These are phyloP conservation scores for Lagodon rhomboides DNA, from an alignment of 2,797 vertebrate species.

Conservation along the genomic window DNA sequence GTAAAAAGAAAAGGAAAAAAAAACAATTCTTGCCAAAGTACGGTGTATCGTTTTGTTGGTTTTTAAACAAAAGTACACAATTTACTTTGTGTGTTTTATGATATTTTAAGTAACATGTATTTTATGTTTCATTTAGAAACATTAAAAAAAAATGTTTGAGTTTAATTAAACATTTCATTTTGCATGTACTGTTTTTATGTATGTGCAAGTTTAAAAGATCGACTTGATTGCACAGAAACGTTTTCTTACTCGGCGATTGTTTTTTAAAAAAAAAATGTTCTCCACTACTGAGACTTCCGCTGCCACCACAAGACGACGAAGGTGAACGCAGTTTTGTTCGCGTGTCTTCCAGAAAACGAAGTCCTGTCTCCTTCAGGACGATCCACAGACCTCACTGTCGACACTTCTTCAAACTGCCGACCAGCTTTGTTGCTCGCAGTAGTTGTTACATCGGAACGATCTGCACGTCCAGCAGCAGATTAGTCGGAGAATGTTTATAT, in stretches of 20 bases:
- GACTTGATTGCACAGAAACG: constrained; percentile 7
- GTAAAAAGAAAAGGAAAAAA: background rate
- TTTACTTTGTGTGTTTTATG: constrained; percentile 34
- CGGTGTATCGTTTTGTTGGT: constrained; percentile 27
- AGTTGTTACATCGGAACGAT: background rate
- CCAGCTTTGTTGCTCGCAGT: constrained; percentile 7
- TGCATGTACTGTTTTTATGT: constrained; percentile 47
- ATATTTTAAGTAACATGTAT: constrained; percentile 24
- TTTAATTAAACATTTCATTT: constrained; percentile 76
- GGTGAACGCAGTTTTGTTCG: constrained; percentile 4
- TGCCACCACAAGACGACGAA: constrained; percentile 10
- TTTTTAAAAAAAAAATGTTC: too few relatives aligned
- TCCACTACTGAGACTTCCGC: constrained; percentile 16
- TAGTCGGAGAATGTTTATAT: constrained; percentile 4
- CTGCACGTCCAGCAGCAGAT: constrained; percentile 16
- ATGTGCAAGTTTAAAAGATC: constrained; percentile 28
- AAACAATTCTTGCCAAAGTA: constrained; percentile 48
- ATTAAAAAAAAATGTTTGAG: constrained; percentile 68
- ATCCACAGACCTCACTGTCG: constrained; percentile 29
- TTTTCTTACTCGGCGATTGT: constrained; percentile 3
- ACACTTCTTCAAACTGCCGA: constrained; percentile 10
- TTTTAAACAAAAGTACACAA: constrained; percentile 39
- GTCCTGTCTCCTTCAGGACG: constrained; percentile 31
- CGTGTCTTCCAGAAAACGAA: constrained; percentile 45
- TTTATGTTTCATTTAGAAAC: constrained; percentile 73